Percentiles rank a stretch among this genome's conserved stretches.
Evolutionary conservation across 2,113 vertebrate genomes (phyloP).

Genomic region (Nerophis lumbriciformis): DNA sequence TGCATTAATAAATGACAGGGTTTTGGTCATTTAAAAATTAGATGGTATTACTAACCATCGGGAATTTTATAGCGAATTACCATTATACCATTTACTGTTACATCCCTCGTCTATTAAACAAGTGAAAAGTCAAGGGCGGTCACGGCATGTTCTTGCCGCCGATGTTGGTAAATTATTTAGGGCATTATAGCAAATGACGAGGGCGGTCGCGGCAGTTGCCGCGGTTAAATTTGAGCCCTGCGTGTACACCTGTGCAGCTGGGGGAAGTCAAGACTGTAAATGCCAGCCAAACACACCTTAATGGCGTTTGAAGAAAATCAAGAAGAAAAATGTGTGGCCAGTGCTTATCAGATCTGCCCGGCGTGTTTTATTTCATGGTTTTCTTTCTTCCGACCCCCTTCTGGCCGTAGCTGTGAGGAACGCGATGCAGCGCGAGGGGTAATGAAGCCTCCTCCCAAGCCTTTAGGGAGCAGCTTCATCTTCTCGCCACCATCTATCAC

Average conservation of each 20-base stretch:
- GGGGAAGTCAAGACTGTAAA: neutral
- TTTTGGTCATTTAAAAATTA: too few relatives aligned
- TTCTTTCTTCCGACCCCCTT: slow-evolving; percentile 1
- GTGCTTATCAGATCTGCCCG: slow-evolving; percentile 18
- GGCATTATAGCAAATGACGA: too few relatives aligned
- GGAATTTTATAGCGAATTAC: too few relatives aligned
- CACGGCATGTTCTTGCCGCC: too few relatives aligned
- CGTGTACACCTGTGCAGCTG: neutral
- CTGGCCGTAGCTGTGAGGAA: slow-evolving; percentile 27
- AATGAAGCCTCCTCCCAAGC: slow-evolving; percentile 57
- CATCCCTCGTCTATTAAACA: too few relatives aligned
- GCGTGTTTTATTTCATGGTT: slow-evolving; percentile 23
- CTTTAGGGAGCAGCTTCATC: slow-evolving; percentile 49
- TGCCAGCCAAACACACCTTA: slow-evolving; percentile 2
- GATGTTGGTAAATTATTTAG: too few relatives aligned
- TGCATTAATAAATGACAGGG: too few relatives aligned
- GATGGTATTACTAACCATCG: too few relatives aligned
- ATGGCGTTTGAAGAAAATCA: slow-evolving; percentile 1
- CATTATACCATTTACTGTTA: too few relatives aligned
- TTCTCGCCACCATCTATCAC: slow-evolving; percentile 55
- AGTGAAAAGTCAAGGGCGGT: too few relatives aligned
- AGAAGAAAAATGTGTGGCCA: slow-evolving; percentile 13
- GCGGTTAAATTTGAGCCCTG: too few relatives aligned
- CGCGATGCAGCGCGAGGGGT: slow-evolving; percentile 30
- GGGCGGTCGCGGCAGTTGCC: too few relatives aligned